Evolutionary conservation across 2,113 vertebrate genomes (phyloP).

Genomic region (Takifugu flavidus): DNA sequence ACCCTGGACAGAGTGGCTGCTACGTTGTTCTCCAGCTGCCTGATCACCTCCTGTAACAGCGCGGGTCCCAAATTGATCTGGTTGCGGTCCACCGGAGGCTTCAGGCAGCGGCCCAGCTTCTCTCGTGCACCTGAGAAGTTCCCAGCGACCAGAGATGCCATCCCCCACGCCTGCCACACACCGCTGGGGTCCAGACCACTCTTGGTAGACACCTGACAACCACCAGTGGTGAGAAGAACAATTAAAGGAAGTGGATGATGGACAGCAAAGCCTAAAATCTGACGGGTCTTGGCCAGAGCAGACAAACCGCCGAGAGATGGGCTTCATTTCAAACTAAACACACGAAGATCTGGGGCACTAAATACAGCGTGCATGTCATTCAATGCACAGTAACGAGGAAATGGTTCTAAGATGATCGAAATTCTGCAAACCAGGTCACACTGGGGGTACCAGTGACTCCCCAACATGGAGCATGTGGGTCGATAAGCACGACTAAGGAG

Average conservation of each 20-base stretch:
- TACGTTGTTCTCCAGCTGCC: constrained; percentile 85
- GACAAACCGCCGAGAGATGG: too few species aligned
- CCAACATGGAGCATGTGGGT: too few species aligned
- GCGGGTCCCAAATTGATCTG: constrained; percentile 83
- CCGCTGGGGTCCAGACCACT: constrained; percentile 88
- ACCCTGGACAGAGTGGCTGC: constrained; percentile 78
- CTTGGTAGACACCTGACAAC: constrained; percentile 90
- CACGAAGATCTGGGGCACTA: too few species aligned
- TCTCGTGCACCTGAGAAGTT: constrained; percentile 84
- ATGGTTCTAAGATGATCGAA: too few species aligned
- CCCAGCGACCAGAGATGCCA: constrained; percentile 91
- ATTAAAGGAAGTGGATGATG: neutral
- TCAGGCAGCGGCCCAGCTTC: constrained; percentile 89
- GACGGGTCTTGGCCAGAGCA: too few species aligned
- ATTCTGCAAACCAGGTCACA: too few species aligned
- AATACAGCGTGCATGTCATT: too few species aligned
- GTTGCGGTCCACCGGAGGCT: constrained; percentile 87
- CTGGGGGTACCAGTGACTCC: too few species aligned
- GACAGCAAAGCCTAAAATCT: neutral
- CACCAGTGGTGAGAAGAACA: neutral
- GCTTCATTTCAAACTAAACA: too few species aligned
- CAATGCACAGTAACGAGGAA: too few species aligned
- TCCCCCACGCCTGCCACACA: constrained; percentile 96
- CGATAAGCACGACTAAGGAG: too few species aligned
- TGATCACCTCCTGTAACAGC: constrained; percentile 88